Evolutionary conservation across 1,140 invertebrate genomes (phyloP).

Genomic region (Zaprionus camerounensis): DNA sequence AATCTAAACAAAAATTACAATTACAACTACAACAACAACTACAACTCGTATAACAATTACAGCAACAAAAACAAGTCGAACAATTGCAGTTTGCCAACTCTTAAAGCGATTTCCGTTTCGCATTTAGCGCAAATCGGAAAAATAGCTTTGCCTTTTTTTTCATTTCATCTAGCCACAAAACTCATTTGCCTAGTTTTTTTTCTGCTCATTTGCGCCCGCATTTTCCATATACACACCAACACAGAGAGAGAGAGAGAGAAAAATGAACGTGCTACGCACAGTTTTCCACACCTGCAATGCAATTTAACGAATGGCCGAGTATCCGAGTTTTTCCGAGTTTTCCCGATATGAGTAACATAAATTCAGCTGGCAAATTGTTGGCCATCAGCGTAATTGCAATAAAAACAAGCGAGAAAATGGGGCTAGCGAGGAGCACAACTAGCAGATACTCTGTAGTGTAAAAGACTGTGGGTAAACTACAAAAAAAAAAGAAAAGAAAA

Average conservation of each 20-base stretch:
- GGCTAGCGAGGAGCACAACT: not conserved
- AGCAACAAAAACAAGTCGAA: not conserved
- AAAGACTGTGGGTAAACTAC: too few relatives aligned
- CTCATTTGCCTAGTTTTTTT: conserved; percentile 44
- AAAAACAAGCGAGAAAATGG: conserved; percentile 6
- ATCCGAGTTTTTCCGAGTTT: conserved; percentile 51
- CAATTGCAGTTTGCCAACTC: conserved; percentile 19
- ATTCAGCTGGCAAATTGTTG: conserved; percentile 32
- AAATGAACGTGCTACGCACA: not conserved
- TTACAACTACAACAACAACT: not conserved
- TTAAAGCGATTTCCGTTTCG: conserved; percentile 38
- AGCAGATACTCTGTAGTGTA: not conserved
- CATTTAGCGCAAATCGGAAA: conserved; percentile 37
- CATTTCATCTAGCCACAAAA: conserved; percentile 13
- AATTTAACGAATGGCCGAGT: conserved; percentile 42
- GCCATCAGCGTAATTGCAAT: conserved; percentile 45
- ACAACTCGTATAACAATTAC: conserved; percentile 2
- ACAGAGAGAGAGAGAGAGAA: not conserved
- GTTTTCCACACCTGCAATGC: conserved; percentile 34
- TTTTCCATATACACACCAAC: conserved; percentile 28
- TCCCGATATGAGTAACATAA: conserved; percentile 43
- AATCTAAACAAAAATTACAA: not conserved
- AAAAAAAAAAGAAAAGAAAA: too few relatives aligned
- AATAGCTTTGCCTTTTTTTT: conserved; percentile 2
- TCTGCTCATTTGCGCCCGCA: conserved; percentile 24